Base-by-base conservation (phyloP, 1,140 invertebrate genomes). In the Brachionus angularis region DNA sequence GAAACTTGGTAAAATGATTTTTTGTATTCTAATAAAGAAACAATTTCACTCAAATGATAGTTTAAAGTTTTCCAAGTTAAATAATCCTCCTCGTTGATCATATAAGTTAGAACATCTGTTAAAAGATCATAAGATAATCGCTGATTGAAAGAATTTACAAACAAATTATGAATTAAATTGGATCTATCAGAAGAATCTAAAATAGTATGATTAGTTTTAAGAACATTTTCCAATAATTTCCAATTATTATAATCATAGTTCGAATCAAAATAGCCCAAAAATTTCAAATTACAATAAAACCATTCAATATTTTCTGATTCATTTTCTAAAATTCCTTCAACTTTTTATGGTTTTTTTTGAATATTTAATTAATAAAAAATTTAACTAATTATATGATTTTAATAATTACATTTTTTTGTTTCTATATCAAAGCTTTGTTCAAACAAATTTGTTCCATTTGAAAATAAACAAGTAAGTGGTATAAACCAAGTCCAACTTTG, bases 131-230 rank as follows among this genome's bases (percentile, higher is more conserved):
- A 67, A 7, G 62, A 18, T 33, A 50, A 18, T 21, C 62, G 62
- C 12, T 21, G 16, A 25, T 39, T 67, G n/a, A 47, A 67, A 0
- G 62, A 5, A 21, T 67, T 67, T 42, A 67, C 29, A 8, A 70
- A 70, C 10, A 50, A 33, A 44, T 70, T 70, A 18, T 70, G 46
- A 4, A 70, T 50, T 39, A 70, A 39, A 29, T 70, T 70, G 12
- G 67, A 25, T 36, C 67, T 23, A 21, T 70, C 67, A 39, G n/a
- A 8, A 1, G 10, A 5, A 18, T 1, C 14, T 3, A 70, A 29
- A 0, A 44, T 29, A 12, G 4, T 7, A 10, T 36, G 16, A 4
- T 21, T 5, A 50, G 31, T 47, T 1, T 36, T 25, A n/a, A 47
- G 29, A 25, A 33, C 39, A 1, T 47, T 23, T 14, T 16, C 18